These are phyloP conservation scores for Pyrrhia umbra DNA, from an alignment of 2,888 invertebrate genomes.

Conservation along the genomic window DNA sequence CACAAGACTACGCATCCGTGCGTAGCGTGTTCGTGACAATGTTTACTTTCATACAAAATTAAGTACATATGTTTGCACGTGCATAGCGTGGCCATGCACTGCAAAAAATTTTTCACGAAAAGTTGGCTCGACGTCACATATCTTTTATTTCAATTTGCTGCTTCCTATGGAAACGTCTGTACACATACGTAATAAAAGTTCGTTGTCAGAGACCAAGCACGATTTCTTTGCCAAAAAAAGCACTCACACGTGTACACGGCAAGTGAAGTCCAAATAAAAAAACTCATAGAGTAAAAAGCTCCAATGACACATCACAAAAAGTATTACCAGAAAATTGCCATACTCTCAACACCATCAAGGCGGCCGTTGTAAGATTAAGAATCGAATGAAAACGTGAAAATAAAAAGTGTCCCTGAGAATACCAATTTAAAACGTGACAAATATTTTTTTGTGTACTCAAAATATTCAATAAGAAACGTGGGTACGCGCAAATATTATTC, in stretches of 20 bases:
- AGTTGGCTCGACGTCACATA: background rate
- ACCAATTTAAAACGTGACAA: slow-evolving; percentile 70
- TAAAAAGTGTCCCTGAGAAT: slow-evolving; percentile 61
- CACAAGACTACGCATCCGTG: background rate
- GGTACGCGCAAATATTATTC: slow-evolving; percentile 18
- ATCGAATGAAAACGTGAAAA: slow-evolving; percentile 48
- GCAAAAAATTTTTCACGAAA: background rate
- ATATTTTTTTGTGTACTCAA: slow-evolving; percentile 32
- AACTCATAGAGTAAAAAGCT: slow-evolving; percentile 56
- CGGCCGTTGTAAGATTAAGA: slow-evolving; percentile 41
- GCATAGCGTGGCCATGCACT: no score
- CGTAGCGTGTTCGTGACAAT: background rate
- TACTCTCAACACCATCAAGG: slow-evolving; percentile 51
- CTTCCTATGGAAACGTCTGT: background rate
- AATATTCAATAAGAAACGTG: slow-evolving; percentile 42
- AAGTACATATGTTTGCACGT: no score
- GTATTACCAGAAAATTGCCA: slow-evolving; percentile 64
- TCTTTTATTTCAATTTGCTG: background rate
- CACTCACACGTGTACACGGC: slow-evolving; percentile 8
- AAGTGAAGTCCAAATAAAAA: slow-evolving; percentile 1
- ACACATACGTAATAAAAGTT: background rate
- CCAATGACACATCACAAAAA: slow-evolving; percentile 74
- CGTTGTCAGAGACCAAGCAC: background rate
- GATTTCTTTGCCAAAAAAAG: slow-evolving; percentile 19
- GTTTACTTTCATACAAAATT: no score